Conservation (phyloP, 2,888 invertebrate species). For the Lucinisca nassula region DNA sequence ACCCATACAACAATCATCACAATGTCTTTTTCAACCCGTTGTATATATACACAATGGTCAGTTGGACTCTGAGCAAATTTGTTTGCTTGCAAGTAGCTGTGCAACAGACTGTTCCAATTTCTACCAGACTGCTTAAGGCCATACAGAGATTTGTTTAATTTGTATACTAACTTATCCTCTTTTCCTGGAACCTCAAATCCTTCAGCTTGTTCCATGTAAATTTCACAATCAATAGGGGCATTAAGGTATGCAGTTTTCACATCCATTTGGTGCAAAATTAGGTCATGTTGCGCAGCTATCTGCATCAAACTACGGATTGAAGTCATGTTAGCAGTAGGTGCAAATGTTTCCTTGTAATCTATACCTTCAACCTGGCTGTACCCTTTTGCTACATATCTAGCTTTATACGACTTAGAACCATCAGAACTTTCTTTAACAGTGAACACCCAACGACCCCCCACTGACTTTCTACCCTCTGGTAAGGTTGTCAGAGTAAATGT, state of each 20-base stretch:
- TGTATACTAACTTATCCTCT: conserved; percentile 39
- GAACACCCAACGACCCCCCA: conserved; percentile 63
- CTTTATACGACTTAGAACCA: conserved; percentile 48
- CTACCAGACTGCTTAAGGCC: conserved; percentile 67
- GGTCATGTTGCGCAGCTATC: conserved; percentile 56
- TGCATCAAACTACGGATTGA: conserved; percentile 51
- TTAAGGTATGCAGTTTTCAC: conserved; percentile 66
- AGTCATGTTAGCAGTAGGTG: conserved; percentile 68
- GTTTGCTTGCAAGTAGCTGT: conserved; percentile 34
- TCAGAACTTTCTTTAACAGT: conserved; percentile 50
- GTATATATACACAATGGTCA: conserved; percentile 42
- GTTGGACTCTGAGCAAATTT: conserved; percentile 30
- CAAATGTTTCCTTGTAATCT: conserved; percentile 72
- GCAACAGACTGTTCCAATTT: conserved; percentile 61
- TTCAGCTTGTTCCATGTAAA: conserved; percentile 65
- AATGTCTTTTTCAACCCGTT: conserved; percentile 8
- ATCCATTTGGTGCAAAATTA: conserved; percentile 65
- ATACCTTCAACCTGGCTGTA: conserved; percentile 58
- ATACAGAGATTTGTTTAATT: conserved; percentile 64
- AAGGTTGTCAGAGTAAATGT: conserved; percentile 57
- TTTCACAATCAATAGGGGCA: conserved; percentile 65
- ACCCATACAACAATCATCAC: conserved; percentile 40
- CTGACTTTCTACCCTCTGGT: conserved; percentile 47
- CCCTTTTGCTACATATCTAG: conserved; percentile 11
- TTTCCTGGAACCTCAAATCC: conserved; percentile 44